Evolutionary conservation across 1,140 invertebrate genomes (phyloP), one percentile per base, ranked within the genome.

Genomic region (Oscheius sp.): DNA sequence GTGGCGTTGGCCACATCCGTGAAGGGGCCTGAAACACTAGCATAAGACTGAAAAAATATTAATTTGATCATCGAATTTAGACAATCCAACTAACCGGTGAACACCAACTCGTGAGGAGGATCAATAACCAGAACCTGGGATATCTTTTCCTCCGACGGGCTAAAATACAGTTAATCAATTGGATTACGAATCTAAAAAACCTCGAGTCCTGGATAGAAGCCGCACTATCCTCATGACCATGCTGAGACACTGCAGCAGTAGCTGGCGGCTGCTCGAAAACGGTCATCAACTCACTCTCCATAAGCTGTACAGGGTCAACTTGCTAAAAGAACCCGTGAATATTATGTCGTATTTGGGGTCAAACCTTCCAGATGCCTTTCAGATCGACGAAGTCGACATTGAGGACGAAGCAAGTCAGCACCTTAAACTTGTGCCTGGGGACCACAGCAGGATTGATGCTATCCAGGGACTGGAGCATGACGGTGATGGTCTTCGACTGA

Each of bases 351-450:
- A 7, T 20, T 58, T 58, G 10, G 13, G 23, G 7, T 10, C 23
- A 15, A 38, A 82, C 77, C 23, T 74, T 76, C 46, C 52, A 68
- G 20, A 69, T 49, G 1, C 70, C 67, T 18, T 84, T 76, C 7
- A 77, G 45, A 55, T 79, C 81, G 72, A 77, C 58, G n/a, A n/a
- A n/a, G 0, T 79, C 79, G 13, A 63, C 15, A 23, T 32, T 18
- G 1, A 49, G 70, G 15, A 55, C 67, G 20, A 42, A 78, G 20
- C 63, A 61, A 7, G 46, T 78, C 86, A 98, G 95, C 78, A 99
- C 95, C 95, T 99, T 98, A 86, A 99, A 99, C 89, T 99, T 99
- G 87, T 99, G 95, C 88, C 95, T 96, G 86, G 97, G 95, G 85
- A 66, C 80, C 26, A 81, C 81, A 7, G 74, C 18, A 35, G 69